These are phyloP conservation scores for Sinonovacula constricta DNA, from an alignment of 1,140 invertebrate species.

Conservation along the genomic window DNA sequence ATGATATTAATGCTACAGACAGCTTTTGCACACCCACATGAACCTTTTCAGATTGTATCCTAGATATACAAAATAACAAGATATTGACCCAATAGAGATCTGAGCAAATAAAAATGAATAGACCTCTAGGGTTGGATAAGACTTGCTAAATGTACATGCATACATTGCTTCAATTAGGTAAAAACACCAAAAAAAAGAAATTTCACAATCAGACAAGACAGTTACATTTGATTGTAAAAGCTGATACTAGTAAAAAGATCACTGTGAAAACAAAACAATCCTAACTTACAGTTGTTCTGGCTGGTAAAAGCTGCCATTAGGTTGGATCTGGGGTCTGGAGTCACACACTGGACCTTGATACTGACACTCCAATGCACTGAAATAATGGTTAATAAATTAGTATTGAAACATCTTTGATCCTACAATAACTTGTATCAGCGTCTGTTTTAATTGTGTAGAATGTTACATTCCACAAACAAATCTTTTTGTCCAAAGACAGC, in stretches of 20 bases:
- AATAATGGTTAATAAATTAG: conserved; percentile 22
- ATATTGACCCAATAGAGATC: no score
- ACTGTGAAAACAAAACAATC: neutral
- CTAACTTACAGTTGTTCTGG: conserved; percentile 81
- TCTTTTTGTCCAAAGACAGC: no score
- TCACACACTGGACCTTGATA: conserved; percentile 79
- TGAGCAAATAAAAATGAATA: no score
- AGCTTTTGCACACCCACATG: no score
- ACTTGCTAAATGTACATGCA: no score
- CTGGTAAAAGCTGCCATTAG: conserved; percentile 84
- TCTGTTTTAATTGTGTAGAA: neutral
- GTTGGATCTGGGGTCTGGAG: conserved; percentile 82
- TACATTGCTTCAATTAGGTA: no score
- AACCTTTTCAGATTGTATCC: no score
- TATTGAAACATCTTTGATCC: neutral
- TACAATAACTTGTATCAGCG: neutral
- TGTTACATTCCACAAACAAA: neutral
- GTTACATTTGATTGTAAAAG: neutral
- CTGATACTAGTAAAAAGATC: neutral
- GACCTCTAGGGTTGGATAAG: no score
- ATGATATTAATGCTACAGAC: no score
- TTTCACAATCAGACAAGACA: neutral
- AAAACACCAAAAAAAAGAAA: no score
- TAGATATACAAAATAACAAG: no score
- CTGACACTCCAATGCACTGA: conserved; percentile 78